Evolutionary conservation across 2,888 invertebrate species (phyloP), one percentile per base, ranked within the genome.

Genomic region (Oegoconia quadripuncta): DNA sequence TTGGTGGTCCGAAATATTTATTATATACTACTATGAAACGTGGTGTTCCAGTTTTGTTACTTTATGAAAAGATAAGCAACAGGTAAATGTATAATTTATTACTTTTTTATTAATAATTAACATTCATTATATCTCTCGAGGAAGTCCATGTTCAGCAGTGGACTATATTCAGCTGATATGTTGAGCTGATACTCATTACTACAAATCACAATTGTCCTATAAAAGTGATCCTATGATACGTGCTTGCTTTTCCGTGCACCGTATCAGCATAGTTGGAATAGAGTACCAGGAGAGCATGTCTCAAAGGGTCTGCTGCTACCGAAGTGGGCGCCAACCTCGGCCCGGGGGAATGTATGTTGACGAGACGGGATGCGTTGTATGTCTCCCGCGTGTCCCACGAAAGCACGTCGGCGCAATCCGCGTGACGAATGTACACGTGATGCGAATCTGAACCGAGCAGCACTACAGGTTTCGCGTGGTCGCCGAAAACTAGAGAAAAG

Each of bases 251-350:
- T 16, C 79, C 80, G 30, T 84, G 76, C 37, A 91, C 77, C 41
- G 84, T 91, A 55, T 91, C 91, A 0, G 82, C 88, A 64, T 91
- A 91, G 55, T 91, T 91, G 7, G 91, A 90, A 55, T 91, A 90
- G 2, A 92, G 69, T 11, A 90, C 79, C 18, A 91, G 67, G 55
- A 91, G 83, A 15, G 80, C 62, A 37, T 79, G 80, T 44, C 88
- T 81, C 39, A 81, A 74, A 41, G 81, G 78, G 45, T 90, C 90
- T 0, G 89, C 76, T 9, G 88, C 64, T 0, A 89, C 90, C 3
- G 91, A 88, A 0, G 90, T 91, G 2, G 91, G 82, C 17, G 89
- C 63, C 20, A 88, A 67, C 40, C 86, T 79, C 0, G 79, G 77
- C 1, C 80, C 80, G 1, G 89, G 83, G 14, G 84, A 86, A 49